Evolutionary conservation across 2,888 invertebrate genomes (phyloP).

Genomic region (Drosophila limbata): DNA sequence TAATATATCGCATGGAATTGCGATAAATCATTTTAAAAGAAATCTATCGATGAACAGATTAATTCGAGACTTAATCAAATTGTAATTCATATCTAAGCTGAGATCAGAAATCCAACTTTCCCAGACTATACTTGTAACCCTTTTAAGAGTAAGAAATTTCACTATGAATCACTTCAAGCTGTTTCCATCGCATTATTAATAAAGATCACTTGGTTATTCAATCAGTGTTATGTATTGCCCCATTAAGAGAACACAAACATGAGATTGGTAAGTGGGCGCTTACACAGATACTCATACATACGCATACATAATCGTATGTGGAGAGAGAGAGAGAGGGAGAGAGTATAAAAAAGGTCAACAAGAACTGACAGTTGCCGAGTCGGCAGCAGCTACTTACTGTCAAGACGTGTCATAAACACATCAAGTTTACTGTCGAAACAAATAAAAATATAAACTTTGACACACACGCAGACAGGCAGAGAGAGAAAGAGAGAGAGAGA

Average conservation of each 20-base stretch:
- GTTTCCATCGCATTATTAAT: conserved; percentile 29
- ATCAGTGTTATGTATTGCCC: conserved; percentile 38
- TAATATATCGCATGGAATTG: too few species aligned
- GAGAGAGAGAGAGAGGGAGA: background rate
- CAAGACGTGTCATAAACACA: conserved; percentile 82
- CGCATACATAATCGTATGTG: conserved; percentile 6
- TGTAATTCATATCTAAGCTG: too few species aligned
- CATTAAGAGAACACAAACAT: conserved; percentile 21
- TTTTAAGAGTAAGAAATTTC: background rate
- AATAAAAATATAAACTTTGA: conserved; percentile 81
- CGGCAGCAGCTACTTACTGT: conserved; percentile 76
- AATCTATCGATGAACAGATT: background rate
- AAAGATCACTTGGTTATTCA: conserved; percentile 34
- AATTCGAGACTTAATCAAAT: too few species aligned
- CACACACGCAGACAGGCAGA: conserved; percentile 50
- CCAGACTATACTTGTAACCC: background rate
- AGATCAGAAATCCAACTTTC: background rate
- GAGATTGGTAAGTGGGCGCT: conserved; percentile 64
- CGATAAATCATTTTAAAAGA: too few species aligned
- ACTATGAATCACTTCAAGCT: background rate
- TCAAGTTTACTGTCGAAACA: conserved; percentile 81
- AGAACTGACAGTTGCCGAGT: conserved; percentile 65
- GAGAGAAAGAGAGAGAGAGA: conserved; percentile 6
- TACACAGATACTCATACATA: conserved; percentile 35
- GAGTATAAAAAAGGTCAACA: conserved; percentile 73